These are phyloP conservation scores for Oryzias sinensis DNA, from an alignment of 2,797 vertebrate species.

Conservation along the genomic window DNA sequence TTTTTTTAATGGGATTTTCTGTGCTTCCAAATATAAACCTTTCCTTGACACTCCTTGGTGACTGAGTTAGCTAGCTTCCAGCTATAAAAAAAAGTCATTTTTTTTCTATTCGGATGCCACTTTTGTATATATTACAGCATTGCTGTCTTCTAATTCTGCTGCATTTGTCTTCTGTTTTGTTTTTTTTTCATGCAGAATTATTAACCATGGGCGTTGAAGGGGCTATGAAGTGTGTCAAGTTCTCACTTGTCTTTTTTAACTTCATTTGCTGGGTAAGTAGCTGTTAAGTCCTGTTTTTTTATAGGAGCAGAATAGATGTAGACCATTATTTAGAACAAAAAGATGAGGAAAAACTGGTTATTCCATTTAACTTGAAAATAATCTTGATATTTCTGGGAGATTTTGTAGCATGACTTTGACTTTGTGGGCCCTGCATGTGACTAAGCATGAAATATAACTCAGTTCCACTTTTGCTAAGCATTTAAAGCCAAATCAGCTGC, in stretches of 20 bases:
- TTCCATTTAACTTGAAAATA: too few species aligned
- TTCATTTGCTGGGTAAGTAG: slow-evolving; percentile 89
- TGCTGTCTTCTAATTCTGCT: slow-evolving; percentile 6
- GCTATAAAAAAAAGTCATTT: slow-evolving; percentile 1
- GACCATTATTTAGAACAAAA: not conserved
- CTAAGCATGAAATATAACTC: not conserved
- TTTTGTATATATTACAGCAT: slow-evolving; percentile 11
- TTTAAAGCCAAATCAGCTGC: slow-evolving; percentile 26
- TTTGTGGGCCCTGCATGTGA: not conserved
- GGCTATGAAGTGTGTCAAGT: slow-evolving; percentile 87
- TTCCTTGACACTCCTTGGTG: too few species aligned
- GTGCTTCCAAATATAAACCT: too few species aligned
- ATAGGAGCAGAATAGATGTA: not conserved
- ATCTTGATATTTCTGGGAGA: too few species aligned
- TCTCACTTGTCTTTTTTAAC: slow-evolving; percentile 85
- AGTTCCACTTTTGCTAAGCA: not conserved
- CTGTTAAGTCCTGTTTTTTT: not conserved
- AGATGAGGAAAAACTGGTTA: too few species aligned
- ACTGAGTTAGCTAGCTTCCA: not conserved
- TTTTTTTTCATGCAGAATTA: slow-evolving; percentile 24
- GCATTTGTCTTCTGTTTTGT: not conserved
- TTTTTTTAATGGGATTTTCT: too few species aligned
- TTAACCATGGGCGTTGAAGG: slow-evolving; percentile 84
- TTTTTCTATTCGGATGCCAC: slow-evolving; percentile 17
- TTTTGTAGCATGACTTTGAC: too few species aligned